Conservation (phyloP, 2,113 vertebrate species). For the Puffinus mauretanicus region DNA sequence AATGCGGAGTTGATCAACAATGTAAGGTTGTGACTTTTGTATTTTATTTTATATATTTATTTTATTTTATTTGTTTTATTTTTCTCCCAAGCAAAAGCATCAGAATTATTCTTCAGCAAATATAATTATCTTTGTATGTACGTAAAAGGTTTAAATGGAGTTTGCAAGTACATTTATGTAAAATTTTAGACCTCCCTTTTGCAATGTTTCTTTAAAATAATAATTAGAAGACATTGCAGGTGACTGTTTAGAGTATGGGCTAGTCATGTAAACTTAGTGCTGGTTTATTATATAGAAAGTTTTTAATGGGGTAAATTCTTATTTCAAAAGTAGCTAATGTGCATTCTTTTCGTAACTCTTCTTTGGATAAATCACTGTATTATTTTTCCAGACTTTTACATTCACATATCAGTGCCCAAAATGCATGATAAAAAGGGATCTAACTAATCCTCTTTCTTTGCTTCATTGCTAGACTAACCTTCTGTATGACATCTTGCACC, state of each 20-base stretch:
- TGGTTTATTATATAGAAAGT: neutral
- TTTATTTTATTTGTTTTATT: neutral
- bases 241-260: neutral
- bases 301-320: neutral
- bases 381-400: neutral
- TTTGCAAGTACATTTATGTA: neutral
- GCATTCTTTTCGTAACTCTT: neutral
- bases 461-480: neutral
- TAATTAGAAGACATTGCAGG: neutral
- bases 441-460: neutral
- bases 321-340: neutral
- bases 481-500: neutral
- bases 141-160: neutral
- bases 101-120: neutral
- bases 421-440: neutral
- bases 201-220: neutral
- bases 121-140: neutral
- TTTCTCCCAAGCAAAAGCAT: neutral
- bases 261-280: neutral
- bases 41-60: neutral
- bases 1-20: neutral
- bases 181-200: neutral
- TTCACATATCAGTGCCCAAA: neutral
- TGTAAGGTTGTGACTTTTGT: neutral
- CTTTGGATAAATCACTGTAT: neutral